Percentiles rank a stretch among this genome's conserved stretches.
Evolutionary conservation across 1,140 invertebrate genomes (phyloP).

Genomic region (Eciton burchellii): DNA sequence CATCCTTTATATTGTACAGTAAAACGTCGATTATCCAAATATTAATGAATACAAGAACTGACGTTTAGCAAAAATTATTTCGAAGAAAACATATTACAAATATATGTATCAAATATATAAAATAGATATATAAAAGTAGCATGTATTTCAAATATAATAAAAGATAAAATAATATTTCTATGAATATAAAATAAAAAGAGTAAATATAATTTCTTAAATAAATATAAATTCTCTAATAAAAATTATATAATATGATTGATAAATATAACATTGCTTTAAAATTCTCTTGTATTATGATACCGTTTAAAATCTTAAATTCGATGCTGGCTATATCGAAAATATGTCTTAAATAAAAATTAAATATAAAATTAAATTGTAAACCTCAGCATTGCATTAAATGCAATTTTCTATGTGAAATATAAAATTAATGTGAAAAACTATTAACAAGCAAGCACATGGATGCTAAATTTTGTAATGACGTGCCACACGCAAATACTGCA

Average conservation of each 20-base stretch:
- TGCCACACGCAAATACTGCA: slow-evolving; percentile 28
- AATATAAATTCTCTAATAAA: slow-evolving; percentile 52
- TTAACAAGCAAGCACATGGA: not conserved
- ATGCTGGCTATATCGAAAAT: slow-evolving; percentile 4
- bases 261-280: slow-evolving; percentile 56
- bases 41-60: slow-evolving; percentile 23
- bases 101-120: slow-evolving; percentile 12
- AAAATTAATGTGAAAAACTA: slow-evolving; percentile 21
- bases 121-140: slow-evolving; percentile 42
- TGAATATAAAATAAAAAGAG: slow-evolving; percentile 17
- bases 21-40: slow-evolving; percentile 48
- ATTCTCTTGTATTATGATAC: slow-evolving; percentile 19
- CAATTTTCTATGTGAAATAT: not conserved
- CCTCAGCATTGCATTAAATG: slow-evolving; percentile 17
- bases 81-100: slow-evolving; percentile 30
- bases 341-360: slow-evolving; percentile 5
- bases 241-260: slow-evolving; percentile 33
- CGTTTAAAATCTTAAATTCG: slow-evolving; percentile 14
- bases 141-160: slow-evolving; percentile 17
- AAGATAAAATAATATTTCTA: slow-evolving; percentile 22
- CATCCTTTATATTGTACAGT: slow-evolving; percentile 35
- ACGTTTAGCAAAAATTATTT: slow-evolving; percentile 7
- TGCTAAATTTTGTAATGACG: slow-evolving; percentile 20
- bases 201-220: slow-evolving; percentile 47
- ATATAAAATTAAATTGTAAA: slow-evolving; percentile 19